Evolutionary conservation across 2,797 vertebrate genomes (phyloP), one percentile per base, ranked within the genome.

Genomic region (Enteromius unitaeniatus): DNA sequence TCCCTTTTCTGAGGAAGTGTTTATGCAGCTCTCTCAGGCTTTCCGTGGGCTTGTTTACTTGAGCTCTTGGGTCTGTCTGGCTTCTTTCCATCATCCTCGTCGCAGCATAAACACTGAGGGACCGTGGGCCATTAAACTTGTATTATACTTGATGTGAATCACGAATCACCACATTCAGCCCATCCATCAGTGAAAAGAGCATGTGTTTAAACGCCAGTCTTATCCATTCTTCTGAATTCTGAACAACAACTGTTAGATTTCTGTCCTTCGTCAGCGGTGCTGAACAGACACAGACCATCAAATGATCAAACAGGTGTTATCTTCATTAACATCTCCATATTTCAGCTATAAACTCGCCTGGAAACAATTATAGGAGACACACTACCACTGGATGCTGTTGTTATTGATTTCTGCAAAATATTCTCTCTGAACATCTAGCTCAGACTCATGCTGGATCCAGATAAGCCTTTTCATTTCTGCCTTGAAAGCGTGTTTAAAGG

Each of bases 31-130:
- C 37, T 75, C 10, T 21, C 72, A 49, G 37, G 76, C 62, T 77
- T 69, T 34, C 21, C n/a, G 23, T 77, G 55, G 62, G 58, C 26
- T 72, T 87, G 78, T 85, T 87, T 82, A 70, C 69, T 42, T 14
- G 45, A 15, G 45, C 47, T 26, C 80, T 34, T 17, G 6, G n/a
- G 23, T 19, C 28, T 28, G n/a, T 40, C 23, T 78, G 21, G 58
- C 28, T 74, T 65, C 47, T 60, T 58, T 60, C 58, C 60, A 42
- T 51, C 42, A 62, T 45, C 45, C 31, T 74, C 34, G 60, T 65
- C 49, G 31, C 10, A 26, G 13, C 42, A 45, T 80, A 70, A 80
- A 69, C 65, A 68, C 64, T 26, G 47, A n/a, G 37, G 68, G 19
- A 81, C 73, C 42, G 17, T 3, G 55, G 70, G 40, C 70, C 70